A percentile compares a stretch with the other conserved stretches of the same genome.
Conservation (phyloP, 2,113 vertebrate genomes). For the Lophura nycthemera region DNA sequence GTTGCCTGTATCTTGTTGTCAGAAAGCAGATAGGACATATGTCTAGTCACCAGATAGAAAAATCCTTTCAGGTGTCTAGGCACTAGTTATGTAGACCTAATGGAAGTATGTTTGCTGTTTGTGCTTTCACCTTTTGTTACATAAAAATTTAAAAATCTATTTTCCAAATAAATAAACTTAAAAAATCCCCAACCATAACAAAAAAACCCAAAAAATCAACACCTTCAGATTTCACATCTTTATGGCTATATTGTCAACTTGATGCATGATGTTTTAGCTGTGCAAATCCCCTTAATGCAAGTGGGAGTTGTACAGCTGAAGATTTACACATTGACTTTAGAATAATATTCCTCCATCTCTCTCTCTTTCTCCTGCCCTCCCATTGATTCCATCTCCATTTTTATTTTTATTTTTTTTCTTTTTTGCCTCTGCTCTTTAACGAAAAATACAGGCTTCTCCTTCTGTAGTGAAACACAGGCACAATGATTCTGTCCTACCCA, state of each 20-base stretch:
- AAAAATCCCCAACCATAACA: conserved; percentile 28
- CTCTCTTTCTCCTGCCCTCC: neutral
- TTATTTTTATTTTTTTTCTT: neutral
- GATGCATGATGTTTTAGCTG: conserved; percentile 59
- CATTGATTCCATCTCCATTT: neutral
- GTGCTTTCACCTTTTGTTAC: conserved; percentile 28
- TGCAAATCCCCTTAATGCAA: conserved; percentile 69
- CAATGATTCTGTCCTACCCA: neutral
- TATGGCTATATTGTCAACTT: conserved; percentile 56
- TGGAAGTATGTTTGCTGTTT: neutral
- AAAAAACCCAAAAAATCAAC: neutral
- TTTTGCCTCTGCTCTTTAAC: neutral
- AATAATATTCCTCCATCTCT: conserved; percentile 46
- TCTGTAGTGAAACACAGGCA: neutral
- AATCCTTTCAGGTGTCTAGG: neutral
- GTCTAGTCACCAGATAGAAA: neutral
- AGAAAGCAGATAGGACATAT: neutral
- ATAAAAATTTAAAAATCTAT: conserved; percentile 54
- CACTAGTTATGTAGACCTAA: neutral
- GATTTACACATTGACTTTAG: conserved; percentile 61
- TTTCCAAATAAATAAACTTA: conserved; percentile 62
- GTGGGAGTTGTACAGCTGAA: conserved; percentile 45
- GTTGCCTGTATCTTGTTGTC: neutral
- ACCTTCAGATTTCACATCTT: conserved; percentile 39
- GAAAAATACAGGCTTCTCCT: neutral